Conservation (phyloP, 2,797 vertebrate species). For the Numenius phaeopus region DNA sequence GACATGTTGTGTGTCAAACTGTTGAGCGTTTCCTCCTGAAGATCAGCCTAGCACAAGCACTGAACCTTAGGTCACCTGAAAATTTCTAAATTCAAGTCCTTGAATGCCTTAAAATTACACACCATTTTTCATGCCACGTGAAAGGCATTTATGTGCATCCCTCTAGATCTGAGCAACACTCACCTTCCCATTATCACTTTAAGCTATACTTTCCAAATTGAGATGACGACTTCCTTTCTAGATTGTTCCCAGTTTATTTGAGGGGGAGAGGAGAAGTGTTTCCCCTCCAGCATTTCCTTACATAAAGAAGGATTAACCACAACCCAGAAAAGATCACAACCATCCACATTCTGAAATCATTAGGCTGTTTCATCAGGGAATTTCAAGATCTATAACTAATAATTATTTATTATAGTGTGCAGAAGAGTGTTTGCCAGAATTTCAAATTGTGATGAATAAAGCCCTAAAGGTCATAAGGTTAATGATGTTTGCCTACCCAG, state of each 20-base stretch:
- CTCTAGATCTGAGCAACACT: not conserved
- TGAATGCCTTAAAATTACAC: not conserved
- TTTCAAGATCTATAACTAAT: not conserved
- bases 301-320: not conserved
- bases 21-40: not conserved
- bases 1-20: not conserved
- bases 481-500: not conserved
- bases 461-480: not conserved
- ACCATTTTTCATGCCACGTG: not conserved
- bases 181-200: not conserved
- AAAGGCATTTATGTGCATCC: not conserved
- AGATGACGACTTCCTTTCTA: not conserved
- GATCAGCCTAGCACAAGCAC: not conserved
- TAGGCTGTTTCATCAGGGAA: not conserved
- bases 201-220: not conserved
- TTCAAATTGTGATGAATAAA: not conserved
- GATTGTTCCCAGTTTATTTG: not conserved
- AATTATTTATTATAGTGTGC: not conserved
- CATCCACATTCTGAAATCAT: not conserved
- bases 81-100: not conserved
- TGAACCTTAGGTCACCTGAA: not conserved
- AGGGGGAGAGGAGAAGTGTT: accelerated
- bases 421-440: not conserved
- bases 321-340: not conserved
- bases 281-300: not conserved